Conservation (phyloP, 2,113 vertebrate species). For the Mirounga angustirostris region DNA sequence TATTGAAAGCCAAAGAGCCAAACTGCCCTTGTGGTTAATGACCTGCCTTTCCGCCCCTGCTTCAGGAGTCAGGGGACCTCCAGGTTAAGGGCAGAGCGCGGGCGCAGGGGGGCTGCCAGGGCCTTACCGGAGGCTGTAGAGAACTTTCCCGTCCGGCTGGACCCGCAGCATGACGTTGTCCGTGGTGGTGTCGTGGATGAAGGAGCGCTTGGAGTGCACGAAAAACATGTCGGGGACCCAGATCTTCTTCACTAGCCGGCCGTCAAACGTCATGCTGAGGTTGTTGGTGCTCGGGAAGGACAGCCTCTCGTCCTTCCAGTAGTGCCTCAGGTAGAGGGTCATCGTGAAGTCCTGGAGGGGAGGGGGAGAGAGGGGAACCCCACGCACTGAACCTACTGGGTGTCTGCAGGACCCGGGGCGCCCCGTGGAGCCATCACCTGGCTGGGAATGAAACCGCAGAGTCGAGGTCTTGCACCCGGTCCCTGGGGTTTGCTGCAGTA, state of each 20-base stretch:
- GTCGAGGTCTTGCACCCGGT: neutral
- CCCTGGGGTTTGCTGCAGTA: neutral
- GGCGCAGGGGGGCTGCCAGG: accelerated
- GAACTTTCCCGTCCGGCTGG: conserved; percentile 96
- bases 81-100: neutral
- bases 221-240: conserved; percentile 99
- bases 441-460: neutral
- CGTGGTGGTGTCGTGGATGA: conserved; percentile 98
- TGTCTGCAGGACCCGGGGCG: neutral
- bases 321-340: conserved; percentile 97
- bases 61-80: accelerated
- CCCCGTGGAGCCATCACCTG: neutral
- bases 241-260: conserved; percentile 98
- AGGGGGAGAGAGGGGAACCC: neutral
- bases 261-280: conserved; percentile 99
- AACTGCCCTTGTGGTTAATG: neutral
- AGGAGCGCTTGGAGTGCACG: conserved; percentile 98
- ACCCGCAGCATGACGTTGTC: conserved; percentile 98
- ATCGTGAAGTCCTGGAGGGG: conserved; percentile 96
- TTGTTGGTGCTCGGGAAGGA: conserved; percentile 97
- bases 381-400: too few species aligned
- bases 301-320: conserved; percentile 97
- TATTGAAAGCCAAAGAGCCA: neutral
- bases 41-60: too few species aligned
- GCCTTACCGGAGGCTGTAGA: conserved; percentile 97